Conservation (phyloP, 1,140 invertebrate genomes). For the Mercenaria mercenaria region DNA sequence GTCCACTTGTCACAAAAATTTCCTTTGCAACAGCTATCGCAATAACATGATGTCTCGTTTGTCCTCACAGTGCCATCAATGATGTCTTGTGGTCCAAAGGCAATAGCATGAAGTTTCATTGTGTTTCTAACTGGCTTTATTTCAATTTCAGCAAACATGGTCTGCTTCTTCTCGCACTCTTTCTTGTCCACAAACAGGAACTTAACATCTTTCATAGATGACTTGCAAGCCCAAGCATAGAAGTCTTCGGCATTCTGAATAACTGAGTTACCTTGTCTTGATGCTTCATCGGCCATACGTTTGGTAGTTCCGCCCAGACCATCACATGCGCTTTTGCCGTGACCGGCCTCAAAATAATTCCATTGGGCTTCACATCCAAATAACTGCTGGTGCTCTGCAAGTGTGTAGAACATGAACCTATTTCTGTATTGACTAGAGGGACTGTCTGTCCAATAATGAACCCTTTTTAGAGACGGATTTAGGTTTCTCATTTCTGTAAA, state of each 20-base stretch:
- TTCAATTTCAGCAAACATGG: background rate
- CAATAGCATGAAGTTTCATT: slow-evolving; percentile 60
- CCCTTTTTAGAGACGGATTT: background rate
- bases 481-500: background rate
- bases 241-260: slow-evolving; percentile 61
- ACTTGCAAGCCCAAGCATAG: slow-evolving; percentile 22
- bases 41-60: slow-evolving; percentile 50
- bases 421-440: slow-evolving; percentile 63
- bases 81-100: too few species aligned
- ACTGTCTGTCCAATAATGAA: slow-evolving; percentile 63
- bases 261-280: background rate
- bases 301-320: slow-evolving; percentile 46
- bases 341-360: slow-evolving; percentile 67
- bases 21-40: slow-evolving; percentile 3
- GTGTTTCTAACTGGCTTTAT: slow-evolving; percentile 35
- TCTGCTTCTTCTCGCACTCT: background rate
- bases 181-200: slow-evolving; percentile 44
- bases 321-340: slow-evolving; percentile 67
- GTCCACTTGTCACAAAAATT: background rate
- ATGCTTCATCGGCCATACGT: slow-evolving; percentile 61
- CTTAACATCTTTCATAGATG: background rate
- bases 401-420: slow-evolving; percentile 38
- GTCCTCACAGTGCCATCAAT: background rate
- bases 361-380: background rate
- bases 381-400: slow-evolving; percentile 37